These are phyloP conservation scores for Harpalus rubripes DNA, from an alignment of 2,888 invertebrate species.

Conservation along the genomic window DNA sequence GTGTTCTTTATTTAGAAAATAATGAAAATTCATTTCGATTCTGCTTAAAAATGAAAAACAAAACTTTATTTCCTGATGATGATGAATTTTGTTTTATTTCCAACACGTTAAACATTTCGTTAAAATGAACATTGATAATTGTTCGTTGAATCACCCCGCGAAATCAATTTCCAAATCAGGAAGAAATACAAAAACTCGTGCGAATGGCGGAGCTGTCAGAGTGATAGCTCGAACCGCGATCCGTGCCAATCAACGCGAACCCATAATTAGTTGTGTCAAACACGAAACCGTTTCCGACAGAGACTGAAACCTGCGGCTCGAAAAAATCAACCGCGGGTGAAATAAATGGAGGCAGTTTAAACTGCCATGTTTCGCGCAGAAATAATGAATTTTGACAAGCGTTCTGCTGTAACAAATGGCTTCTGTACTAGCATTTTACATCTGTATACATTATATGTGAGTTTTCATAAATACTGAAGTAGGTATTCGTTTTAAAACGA, in stretches of 20 bases:
- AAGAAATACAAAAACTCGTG: not conserved
- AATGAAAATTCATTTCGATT: too few relatives aligned
- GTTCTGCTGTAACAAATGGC: slow-evolving; percentile 37
- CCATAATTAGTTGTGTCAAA: slow-evolving; percentile 38
- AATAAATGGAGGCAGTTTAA: slow-evolving; percentile 60
- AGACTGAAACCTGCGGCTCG: slow-evolving; percentile 18
- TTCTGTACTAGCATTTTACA: not conserved
- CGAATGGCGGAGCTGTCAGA: not conserved
- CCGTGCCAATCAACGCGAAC: slow-evolving; percentile 9
- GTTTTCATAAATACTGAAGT: too few relatives aligned
- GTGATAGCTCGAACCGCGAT: not conserved
- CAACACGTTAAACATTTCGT: too few relatives aligned
- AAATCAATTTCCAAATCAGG: not conserved
- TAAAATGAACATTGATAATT: not conserved
- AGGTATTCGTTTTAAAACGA: too few relatives aligned
- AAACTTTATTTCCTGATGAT: too few relatives aligned
- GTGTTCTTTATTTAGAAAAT: too few relatives aligned
- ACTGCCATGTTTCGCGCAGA: slow-evolving; percentile 46
- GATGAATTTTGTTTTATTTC: too few relatives aligned
- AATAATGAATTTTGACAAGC: slow-evolving; percentile 61
- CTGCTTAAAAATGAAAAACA: too few relatives aligned
- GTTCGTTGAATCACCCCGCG: not conserved
- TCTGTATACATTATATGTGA: not conserved
- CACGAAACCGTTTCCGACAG: not conserved
- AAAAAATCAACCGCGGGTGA: slow-evolving; percentile 22